Conservation (phyloP, 2,113 vertebrate genomes). For the Oreochromis spilurus region DNA sequence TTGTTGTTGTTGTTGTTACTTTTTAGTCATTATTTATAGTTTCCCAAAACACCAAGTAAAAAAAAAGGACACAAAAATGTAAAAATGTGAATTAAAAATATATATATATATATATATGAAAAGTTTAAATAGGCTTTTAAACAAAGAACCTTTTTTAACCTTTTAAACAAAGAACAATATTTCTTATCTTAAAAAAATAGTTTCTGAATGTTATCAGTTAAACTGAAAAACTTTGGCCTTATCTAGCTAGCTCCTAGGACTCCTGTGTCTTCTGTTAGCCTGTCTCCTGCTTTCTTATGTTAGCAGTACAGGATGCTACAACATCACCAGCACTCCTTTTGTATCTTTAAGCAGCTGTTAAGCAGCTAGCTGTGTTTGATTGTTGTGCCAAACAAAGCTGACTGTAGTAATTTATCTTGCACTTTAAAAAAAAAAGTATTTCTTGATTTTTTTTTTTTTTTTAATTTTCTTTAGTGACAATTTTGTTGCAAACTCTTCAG, state of each 20-base stretch:
- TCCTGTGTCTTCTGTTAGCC: background rate
- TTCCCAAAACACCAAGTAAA: background rate
- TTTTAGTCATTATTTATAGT: background rate
- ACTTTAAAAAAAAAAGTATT: background rate
- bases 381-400: background rate
- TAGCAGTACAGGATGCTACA: background rate
- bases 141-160: background rate
- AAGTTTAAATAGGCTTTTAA: background rate
- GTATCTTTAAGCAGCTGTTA: background rate
- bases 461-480: background rate
- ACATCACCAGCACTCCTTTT: background rate
- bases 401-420: background rate
- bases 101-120: background rate
- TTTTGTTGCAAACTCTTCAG: background rate
- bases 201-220: background rate
- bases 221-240: background rate
- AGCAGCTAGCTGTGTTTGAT: background rate
- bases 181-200: background rate
- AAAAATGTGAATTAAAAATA: background rate
- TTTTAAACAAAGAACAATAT: background rate
- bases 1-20: too few species aligned
- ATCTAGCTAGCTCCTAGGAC: background rate
- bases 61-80: background rate
- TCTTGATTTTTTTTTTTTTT: too few species aligned
- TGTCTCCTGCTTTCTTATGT: background rate